These are phyloP conservation scores for Gambusia affinis DNA, from an alignment of 2,113 vertebrate species.

Conservation along the genomic window DNA sequence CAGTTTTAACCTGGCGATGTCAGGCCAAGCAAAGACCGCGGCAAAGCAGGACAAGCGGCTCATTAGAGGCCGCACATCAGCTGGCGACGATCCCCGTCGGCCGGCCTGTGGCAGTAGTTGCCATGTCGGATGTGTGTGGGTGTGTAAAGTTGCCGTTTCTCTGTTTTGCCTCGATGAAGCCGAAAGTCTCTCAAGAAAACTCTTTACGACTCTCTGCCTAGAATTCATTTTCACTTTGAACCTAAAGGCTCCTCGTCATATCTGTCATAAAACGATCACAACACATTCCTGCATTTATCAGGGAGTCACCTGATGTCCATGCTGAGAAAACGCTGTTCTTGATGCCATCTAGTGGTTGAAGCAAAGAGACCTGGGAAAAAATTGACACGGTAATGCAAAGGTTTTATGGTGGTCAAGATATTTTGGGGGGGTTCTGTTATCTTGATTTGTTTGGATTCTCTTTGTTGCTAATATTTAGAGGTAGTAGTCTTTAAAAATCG, in stretches of 20 bases:
- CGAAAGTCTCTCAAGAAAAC: no score
- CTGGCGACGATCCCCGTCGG: constrained; percentile 17
- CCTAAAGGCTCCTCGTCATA: constrained; percentile 14
- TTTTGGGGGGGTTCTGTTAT: no score
- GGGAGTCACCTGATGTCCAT: constrained; percentile 30
- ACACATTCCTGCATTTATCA: constrained; percentile 48
- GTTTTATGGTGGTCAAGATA: no score
- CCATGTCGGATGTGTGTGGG: constrained; percentile 1
- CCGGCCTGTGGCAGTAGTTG: constrained; percentile 10
- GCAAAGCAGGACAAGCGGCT: constrained; percentile 34
- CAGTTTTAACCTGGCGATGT: constrained; percentile 31
- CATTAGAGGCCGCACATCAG: constrained; percentile 14
- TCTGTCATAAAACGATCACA: constrained; percentile 51
- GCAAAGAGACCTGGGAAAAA: no score
- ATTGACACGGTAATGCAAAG: no score
- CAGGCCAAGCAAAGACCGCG: constrained; percentile 46
- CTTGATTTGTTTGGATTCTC: not conserved
- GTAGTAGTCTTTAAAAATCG: no score
- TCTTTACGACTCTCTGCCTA: not conserved
- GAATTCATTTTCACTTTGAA: constrained; percentile 24
- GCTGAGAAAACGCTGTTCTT: not conserved
- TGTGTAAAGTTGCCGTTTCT: constrained; percentile 3
- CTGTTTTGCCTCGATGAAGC: not conserved
- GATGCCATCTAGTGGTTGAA: constrained; percentile 59
- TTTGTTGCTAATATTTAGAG: no score